A percentile compares a stretch with the other conserved stretches of the same genome.
Conservation (phyloP, 2,888 invertebrate species). For the Drosophila robusta region DNA sequence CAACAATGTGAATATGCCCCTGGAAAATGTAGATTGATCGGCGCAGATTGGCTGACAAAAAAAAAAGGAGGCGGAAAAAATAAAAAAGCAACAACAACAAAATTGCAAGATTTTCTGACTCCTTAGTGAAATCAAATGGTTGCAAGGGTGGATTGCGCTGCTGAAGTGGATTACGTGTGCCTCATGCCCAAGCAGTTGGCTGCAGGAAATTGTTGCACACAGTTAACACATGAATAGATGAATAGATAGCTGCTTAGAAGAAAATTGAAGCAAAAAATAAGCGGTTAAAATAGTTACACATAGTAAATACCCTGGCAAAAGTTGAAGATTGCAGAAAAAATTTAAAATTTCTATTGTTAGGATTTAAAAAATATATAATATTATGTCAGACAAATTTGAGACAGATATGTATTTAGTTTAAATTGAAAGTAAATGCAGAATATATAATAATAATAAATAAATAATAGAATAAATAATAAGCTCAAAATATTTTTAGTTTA, state of each 20-base stretch:
- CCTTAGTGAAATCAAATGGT: constrained; percentile 20
- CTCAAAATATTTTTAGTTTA: too few relatives aligned
- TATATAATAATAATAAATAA: too few relatives aligned
- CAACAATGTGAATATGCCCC: constrained; percentile 47
- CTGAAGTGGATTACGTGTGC: constrained; percentile 38
- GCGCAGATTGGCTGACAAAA: constrained; percentile 37
- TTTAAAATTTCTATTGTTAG: too few relatives aligned
- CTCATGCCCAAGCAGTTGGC: constrained; percentile 22
- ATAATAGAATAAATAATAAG: too few relatives aligned
- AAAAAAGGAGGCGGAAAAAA: neutral
- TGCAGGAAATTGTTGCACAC: constrained; percentile 45
- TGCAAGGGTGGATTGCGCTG: neutral
- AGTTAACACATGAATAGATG: constrained; percentile 44
- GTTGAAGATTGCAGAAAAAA: too few relatives aligned
- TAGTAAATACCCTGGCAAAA: neutral
- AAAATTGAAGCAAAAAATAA: constrained; percentile 4
- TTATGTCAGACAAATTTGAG: too few relatives aligned
- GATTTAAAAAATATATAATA: too few relatives aligned
- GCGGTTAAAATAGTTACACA: neutral
- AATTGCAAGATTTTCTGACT: constrained; percentile 30
- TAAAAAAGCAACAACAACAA: neutral
- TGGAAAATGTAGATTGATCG: constrained; percentile 56
- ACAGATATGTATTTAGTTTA: too few relatives aligned
- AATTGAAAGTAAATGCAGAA: too few relatives aligned
- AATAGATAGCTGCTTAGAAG: constrained; percentile 13